Evolutionary conservation across 1,140 invertebrate genomes (phyloP), one percentile per base, ranked within the genome.

Genomic region (Drosophila takahashii): DNA sequence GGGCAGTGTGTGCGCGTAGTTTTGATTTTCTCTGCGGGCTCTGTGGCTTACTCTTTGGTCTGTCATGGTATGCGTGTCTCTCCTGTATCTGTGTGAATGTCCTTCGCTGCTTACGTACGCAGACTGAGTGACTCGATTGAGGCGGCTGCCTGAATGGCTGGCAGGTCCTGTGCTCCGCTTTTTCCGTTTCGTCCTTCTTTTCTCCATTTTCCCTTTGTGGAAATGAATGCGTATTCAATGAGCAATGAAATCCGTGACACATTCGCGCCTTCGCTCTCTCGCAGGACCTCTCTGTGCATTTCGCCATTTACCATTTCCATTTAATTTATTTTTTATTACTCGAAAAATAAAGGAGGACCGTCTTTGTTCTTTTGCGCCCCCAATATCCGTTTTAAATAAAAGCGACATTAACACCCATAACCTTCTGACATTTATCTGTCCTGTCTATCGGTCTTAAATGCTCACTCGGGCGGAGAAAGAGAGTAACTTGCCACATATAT

Each of bases 191-290:
- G 1, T 22, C n/a, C n/a, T 22, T 22, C 22, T 66, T 54, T 85
- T 60, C 62, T 61, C 71, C 60, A 57, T 70, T 73, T 79, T 79
- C 29, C 29, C 29, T 32, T 32, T 32, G 29, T 32, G 29, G 79
- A 83, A 87, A 87, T 89, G 84, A 84, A 87, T 87, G 84, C 84
- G 84, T 89, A 87, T 87, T 87, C 84, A 87, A 87, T 87, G 84
- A 89, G 84, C 84, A 87, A 87, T 87, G 84, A 87, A 87, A 87
- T 87, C 84, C 84, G 84, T 87, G 84, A 87, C 84, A 87, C 84
- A 89, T 89, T 87, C 84, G 84, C 79, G 84, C 80, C 74, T 72
- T 62, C 60, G 53, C n/a, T 37, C 45, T 41, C 41, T 44, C 9
- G 53, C 61, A 53, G 42, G 45, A 47, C 57, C 60, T 29, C 36